Base-by-base conservation (phyloP, 1,140 invertebrate species). In the Spodoptera litura region DNA sequence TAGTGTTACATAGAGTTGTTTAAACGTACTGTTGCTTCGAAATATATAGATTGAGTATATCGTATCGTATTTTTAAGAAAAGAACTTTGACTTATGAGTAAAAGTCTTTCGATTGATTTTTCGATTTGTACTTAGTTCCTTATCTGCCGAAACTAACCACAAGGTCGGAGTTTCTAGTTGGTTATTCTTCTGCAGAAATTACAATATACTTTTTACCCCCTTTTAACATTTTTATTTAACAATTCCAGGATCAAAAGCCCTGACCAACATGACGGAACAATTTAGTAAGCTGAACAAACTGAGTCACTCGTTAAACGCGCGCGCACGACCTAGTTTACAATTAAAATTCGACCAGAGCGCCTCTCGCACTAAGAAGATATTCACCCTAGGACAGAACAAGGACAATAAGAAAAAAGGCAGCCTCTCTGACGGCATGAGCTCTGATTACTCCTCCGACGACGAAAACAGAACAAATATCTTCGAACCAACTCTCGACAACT, bases 211-310 rank as follows among this genome's bases (percentile, higher is more conserved):
- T 44, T 9, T 1, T 8, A 9, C 4, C 1, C 38, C 8, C 9
- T 44, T 44, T 44, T 9, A 44, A 44, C 5, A 0, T 44, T 44
- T 68, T 5, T 25, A n/a, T n/a, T 70, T 59, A 15, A 31, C 3
- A 68, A 55, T 79, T 87, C 10, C 83, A 94, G 93, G 93, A 88
- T 97, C 97, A 13, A 98, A 98, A 95, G 97, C 97, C 62, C 92
- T 98, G 13, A 97, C 95, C 49, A 98, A 98, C 90, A 96, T 98
- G 93, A 96, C 97, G 0, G 97, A 98, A 72, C 97, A 98, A 86
- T 97, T 98, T 89, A 97, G 96, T 53, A 98, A 97, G 89, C 87
- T 97, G 3, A 97, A 97, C 88, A 96, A 96, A 88, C 93, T 98
- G 13, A 96, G 97, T 52, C 96, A 96, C 74, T 96, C 95, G 2